These are phyloP conservation scores for western clawed frog (Xenopus tropicalis) DNA, from an alignment of 2,113 vertebrate genomes.

Conservation along the genomic window UCB_Xtro_10.0 CM004446.2:140965001-140965500, in stretches of 20 bases:
- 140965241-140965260: constrained; percentile 53
- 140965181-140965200: constrained; percentile 32
- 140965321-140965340: constrained; percentile 60
- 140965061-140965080: constrained; percentile 17
- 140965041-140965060: constrained; percentile 18
- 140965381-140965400: constrained; percentile 52
- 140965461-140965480: constrained; percentile 46
- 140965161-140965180: background rate
- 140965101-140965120: background rate
- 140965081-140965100: constrained; percentile 1
- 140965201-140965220: constrained; percentile 51
- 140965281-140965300: constrained; percentile 53
- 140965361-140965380: constrained; percentile 54
- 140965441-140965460: constrained; percentile 56
- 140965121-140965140: constrained; percentile 14
- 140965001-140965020: too few species aligned
- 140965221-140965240: constrained; percentile 55
- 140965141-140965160: constrained; percentile 1
- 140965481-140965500: constrained; percentile 12
- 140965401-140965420: constrained; percentile 57
- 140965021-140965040: background rate
- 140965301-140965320: constrained; percentile 54
- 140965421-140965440: constrained; percentile 57
- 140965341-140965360: constrained; percentile 58
- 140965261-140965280: constrained; percentile 51